Evolutionary conservation across 2,113 vertebrate species (phyloP).

Genomic region (Micronycteris hirsuta): DNA sequence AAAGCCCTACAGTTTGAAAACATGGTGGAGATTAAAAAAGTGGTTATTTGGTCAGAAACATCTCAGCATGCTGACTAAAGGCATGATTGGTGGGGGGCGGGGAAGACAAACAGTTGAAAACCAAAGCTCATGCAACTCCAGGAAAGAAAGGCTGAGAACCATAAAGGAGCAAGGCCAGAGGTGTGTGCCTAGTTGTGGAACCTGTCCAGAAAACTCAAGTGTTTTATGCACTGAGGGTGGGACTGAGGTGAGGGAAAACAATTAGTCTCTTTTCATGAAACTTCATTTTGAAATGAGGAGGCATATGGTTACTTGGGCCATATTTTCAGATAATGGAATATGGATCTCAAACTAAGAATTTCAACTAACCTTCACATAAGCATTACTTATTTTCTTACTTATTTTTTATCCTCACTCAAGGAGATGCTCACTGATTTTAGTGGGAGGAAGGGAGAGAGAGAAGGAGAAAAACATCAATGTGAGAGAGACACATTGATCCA

Average conservation of each 20-base stretch:
- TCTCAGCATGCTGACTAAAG: not conserved
- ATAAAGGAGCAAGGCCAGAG: not conserved
- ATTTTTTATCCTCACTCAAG: too few relatives aligned
- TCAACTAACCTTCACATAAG: not conserved
- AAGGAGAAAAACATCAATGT: too few relatives aligned
- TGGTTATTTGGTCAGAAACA: not conserved
- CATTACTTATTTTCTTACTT: too few relatives aligned
- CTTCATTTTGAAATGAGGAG: not conserved
- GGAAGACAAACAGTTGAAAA: not conserved
- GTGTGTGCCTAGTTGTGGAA: not conserved
- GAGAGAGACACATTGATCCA: too few relatives aligned
- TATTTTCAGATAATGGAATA: slow-evolving; percentile 7
- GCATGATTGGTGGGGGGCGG: fast-evolving
- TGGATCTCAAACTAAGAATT: not conserved
- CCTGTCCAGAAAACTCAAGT: not conserved
- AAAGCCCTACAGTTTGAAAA: not conserved
- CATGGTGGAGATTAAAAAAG: not conserved
- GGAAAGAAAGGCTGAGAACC: not conserved
- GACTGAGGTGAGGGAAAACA: not conserved
- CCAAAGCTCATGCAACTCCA: not conserved
- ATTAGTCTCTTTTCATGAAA: not conserved
- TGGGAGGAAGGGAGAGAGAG: too few relatives aligned
- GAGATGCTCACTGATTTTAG: too few relatives aligned
- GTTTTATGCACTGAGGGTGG: not conserved
- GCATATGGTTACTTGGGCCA: not conserved